These are phyloP conservation scores for Reticulitermes speratus DNA, from an alignment of 1,140 invertebrate species.

Conservation along the genomic window DNA sequence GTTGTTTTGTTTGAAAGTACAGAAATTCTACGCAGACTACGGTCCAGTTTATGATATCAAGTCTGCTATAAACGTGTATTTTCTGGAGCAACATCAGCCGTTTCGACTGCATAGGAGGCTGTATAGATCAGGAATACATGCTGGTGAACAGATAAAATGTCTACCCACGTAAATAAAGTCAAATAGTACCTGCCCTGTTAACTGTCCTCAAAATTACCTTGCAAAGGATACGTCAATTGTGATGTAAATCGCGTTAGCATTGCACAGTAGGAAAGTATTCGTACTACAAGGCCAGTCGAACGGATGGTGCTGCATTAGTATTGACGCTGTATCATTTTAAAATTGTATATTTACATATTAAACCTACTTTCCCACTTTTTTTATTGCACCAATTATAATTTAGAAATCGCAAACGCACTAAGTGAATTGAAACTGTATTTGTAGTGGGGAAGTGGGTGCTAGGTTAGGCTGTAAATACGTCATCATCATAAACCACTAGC, in stretches of 20 bases:
- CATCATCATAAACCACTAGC: neutral
- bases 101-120: too few relatives aligned
- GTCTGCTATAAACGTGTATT: too few relatives aligned
- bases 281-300: neutral
- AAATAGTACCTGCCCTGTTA: too few relatives aligned
- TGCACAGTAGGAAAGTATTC: neutral
- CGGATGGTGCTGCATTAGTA: neutral
- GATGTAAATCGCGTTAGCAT: neutral
- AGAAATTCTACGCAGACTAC: too few relatives aligned
- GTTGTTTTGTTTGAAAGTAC: too few relatives aligned
- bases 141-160: too few relatives aligned
- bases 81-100: too few relatives aligned
- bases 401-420: neutral
- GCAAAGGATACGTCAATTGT: neutral
- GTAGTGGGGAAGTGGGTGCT: neutral
- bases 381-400: neutral
- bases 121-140: too few relatives aligned
- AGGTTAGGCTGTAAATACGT: neutral
- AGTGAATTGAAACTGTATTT: neutral
- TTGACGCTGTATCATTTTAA: neutral
- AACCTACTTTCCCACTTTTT: neutral
- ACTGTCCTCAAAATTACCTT: too few relatives aligned
- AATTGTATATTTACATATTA: neutral
- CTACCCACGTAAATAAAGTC: too few relatives aligned
- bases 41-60: too few relatives aligned